Evolutionary conservation across 2,888 invertebrate species (phyloP).

Genomic region (Camptogramma bilineatum): DNA sequence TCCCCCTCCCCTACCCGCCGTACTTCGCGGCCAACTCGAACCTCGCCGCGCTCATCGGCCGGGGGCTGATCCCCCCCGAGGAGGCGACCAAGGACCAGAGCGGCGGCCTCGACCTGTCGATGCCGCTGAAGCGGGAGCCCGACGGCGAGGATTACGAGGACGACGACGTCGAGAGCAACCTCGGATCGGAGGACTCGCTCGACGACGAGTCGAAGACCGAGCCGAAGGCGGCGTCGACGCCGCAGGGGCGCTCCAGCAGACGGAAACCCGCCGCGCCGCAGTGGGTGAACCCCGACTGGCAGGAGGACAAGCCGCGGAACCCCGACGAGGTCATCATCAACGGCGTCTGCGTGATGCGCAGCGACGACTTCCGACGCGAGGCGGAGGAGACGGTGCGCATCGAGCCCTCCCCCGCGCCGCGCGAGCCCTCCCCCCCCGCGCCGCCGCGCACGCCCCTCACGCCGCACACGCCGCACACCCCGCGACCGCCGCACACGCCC

Average conservation of each 20-base stretch:
- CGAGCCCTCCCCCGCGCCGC: conserved; percentile 88
- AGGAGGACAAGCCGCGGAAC: conserved; percentile 87
- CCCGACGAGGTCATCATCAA: conserved; percentile 95
- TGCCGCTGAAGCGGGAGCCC: conserved; percentile 92
- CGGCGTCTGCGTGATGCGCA: conserved; percentile 96
- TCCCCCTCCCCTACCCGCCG: conserved; percentile 91
- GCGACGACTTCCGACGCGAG: conserved; percentile 89
- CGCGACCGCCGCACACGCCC: conserved; percentile 53
- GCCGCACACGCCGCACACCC: conserved; percentile 55
- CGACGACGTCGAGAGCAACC: conserved; percentile 91
- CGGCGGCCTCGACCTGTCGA: conserved; percentile 94
- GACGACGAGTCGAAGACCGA: conserved; percentile 86
- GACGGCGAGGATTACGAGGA: conserved; percentile 92
- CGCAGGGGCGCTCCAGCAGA: conserved; percentile 85
- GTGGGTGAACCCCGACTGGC: conserved; percentile 98
- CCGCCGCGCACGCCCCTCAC: conserved; percentile 46
- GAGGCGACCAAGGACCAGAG: conserved; percentile 90
- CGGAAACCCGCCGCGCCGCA: conserved; percentile 98
- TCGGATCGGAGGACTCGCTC: conserved; percentile 88
- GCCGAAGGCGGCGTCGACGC: conserved; percentile 82
- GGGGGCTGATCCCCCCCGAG: conserved; percentile 87
- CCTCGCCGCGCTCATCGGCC: conserved; percentile 90
- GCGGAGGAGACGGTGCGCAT: conserved; percentile 88
- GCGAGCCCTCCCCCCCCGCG: conserved; percentile 69
- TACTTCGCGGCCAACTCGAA: conserved; percentile 92